Base-by-base conservation (phyloP, 2,888 invertebrate species). In the Clusia tigrina region DNA sequence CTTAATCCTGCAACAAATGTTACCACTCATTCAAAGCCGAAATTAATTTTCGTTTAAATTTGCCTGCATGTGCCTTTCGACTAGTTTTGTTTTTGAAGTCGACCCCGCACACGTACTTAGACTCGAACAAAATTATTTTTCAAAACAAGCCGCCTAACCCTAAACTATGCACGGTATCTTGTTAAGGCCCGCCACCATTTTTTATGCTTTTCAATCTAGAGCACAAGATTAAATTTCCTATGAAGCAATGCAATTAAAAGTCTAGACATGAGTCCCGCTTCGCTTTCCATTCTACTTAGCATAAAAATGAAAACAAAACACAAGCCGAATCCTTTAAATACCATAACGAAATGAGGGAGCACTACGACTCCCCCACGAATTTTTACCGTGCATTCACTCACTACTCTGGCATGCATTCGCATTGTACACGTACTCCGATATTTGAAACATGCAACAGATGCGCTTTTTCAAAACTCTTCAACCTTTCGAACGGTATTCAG, bases 211-310 rank as follows among this genome's bases (percentile, higher is more conserved):
- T 20, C 5, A 74, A 77, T 77, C 74, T 72, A 75, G 74, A 72
- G 70, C 72, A 69, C 24, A 71, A n/a, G 74, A 75, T 75, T 76
- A 70, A 71, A 69, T 74, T 74, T 77, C 74, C 77, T 69, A 59
- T 67, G 71, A 72, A 69, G 70, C 67, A 61, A 67, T 57, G 38
- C 66, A 72, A 70, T 74, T 72, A 69, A 67, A 69, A 62, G 74
- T 77, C 77, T 75, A 75, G 70, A 69, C 69, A 60, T 65, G 54
- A 53, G 54, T 25, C 46, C 42, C 52, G 53, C 52, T 55, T 58
- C 52, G 37, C 23, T 62, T 71, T 69, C 68, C 69, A 67, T 73
- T 74, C 68, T 77, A 70, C 75, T 76, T 73, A 71, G 68, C 68
- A 76, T 57, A 62, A 70, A 69, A 69, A 67, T 59, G 54, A 61